A percentile compares a stretch with the other conserved stretches of the same genome.
phyloP scores from a whole-genome alignment of 2,113 vertebrate species.

The Chloropsis hardwickii region DNA sequence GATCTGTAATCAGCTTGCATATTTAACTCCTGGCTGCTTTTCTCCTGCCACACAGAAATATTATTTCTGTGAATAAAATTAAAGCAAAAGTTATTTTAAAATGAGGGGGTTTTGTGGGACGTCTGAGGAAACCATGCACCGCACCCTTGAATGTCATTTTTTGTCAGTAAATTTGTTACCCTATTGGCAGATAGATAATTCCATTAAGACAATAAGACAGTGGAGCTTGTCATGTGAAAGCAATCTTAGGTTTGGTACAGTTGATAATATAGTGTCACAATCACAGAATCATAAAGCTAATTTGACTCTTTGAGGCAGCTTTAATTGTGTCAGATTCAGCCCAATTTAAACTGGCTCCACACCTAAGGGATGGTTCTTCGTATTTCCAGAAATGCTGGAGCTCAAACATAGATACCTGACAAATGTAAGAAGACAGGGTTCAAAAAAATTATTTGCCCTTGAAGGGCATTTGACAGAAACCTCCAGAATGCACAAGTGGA shows the following conservation, averaged over 20 bases:
- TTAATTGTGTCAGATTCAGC: neutral
- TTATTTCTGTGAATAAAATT: neutral
- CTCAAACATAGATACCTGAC: neutral
- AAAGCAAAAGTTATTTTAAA: neutral
- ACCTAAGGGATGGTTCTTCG: neutral
- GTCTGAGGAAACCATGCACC: neutral
- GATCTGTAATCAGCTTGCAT: neutral
- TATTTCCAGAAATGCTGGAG: neutral
- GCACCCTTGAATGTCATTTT: neutral
- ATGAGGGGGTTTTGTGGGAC: neutral
- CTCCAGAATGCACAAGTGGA: neutral
- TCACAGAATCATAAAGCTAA: neutral
- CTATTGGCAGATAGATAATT: neutral
- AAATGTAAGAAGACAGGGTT: neutral
- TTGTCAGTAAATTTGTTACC: neutral
- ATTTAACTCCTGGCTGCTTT: neutral
- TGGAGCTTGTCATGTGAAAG: neutral
- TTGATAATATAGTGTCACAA: neutral
- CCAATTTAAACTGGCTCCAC: neutral
- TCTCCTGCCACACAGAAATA: neutral
- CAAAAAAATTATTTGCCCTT: neutral
- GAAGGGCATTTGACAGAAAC: neutral
- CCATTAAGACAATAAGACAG: neutral
- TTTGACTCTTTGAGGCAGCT: neutral
- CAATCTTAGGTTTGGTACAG: neutral